Conservation (phyloP, 2,797 vertebrate genomes). For the Platyrinchus mystaceus region DNA sequence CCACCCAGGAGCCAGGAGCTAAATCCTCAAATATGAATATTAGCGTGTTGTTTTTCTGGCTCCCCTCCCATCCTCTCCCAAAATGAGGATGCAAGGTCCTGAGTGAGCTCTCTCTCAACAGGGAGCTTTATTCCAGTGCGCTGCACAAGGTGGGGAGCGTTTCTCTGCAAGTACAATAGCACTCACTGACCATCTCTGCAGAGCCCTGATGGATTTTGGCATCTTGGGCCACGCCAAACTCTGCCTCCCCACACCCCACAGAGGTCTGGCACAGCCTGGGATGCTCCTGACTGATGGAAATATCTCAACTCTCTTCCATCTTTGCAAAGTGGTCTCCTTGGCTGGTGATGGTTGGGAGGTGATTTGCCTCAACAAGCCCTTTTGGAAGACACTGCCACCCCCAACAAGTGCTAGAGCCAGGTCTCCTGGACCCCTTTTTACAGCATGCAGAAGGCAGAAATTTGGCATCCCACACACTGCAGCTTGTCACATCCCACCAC, state of each 20-base stretch:
- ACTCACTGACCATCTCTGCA: rapidly evolving
- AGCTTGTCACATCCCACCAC: background rate
- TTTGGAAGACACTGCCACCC: background rate
- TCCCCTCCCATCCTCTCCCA: constrained; percentile 4
- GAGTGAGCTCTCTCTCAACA: background rate
- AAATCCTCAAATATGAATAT: constrained; percentile 21
- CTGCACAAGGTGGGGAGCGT: background rate
- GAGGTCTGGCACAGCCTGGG: background rate
- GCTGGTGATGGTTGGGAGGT: background rate
- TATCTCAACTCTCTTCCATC: background rate
- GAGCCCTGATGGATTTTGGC: background rate
- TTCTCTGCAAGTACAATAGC: background rate
- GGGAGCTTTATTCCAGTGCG: background rate
- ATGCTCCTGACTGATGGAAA: background rate
- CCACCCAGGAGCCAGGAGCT: constrained; percentile 3
- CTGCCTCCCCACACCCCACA: background rate
- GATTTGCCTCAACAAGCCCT: background rate
- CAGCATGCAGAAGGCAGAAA: background rate
- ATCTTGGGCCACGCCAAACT: background rate
- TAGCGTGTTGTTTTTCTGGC: background rate
- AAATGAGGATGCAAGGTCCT: background rate
- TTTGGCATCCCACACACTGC: background rate
- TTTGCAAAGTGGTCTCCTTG: background rate
- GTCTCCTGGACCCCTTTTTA: background rate
- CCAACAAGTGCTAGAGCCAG: background rate